A percentile compares a stretch with the other conserved stretches of the same genome.
Evolutionary conservation across 2,888 invertebrate species (phyloP).

Genomic region (Dicyrtomina minuta): DNA sequence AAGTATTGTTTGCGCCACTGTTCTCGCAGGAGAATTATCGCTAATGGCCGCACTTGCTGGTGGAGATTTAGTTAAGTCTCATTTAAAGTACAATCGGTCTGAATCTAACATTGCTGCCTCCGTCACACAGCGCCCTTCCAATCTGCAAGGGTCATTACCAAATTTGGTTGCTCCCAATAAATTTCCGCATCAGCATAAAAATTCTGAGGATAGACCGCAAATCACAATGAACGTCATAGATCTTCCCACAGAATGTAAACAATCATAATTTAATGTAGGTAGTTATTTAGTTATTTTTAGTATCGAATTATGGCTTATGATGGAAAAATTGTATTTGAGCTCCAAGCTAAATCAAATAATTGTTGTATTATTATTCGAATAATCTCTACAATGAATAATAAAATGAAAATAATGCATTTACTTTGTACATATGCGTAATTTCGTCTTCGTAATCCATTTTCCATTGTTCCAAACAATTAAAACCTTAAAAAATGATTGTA

Average conservation of each 20-base stretch:
- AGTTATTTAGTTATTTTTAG: neutral
- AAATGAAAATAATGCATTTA: too few species aligned
- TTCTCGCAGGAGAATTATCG: slow-evolving; percentile 94
- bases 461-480: too few species aligned
- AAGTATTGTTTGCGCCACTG: slow-evolving; percentile 87
- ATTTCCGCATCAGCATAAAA: neutral
- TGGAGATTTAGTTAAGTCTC: slow-evolving; percentile 93
- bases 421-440: too few species aligned
- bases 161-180: neutral
- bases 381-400: too few species aligned
- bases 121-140: neutral
- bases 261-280: slow-evolving; percentile 13
- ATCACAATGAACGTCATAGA: slow-evolving; percentile 28
- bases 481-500: too few species aligned
- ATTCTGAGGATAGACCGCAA: neutral
- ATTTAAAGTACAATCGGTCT: slow-evolving; percentile 90
- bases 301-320: too few species aligned
- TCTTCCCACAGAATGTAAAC: slow-evolving; percentile 26
- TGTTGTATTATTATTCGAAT: too few species aligned
- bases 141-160: neutral
- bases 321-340: too few species aligned
- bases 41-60: slow-evolving; percentile 94
- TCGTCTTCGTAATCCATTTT: too few species aligned
- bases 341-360: too few species aligned
- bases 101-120: slow-evolving; percentile 36